Evolutionary conservation across 2,113 vertebrate species (phyloP).

Genomic region (Microcebus jonahi): DNA sequence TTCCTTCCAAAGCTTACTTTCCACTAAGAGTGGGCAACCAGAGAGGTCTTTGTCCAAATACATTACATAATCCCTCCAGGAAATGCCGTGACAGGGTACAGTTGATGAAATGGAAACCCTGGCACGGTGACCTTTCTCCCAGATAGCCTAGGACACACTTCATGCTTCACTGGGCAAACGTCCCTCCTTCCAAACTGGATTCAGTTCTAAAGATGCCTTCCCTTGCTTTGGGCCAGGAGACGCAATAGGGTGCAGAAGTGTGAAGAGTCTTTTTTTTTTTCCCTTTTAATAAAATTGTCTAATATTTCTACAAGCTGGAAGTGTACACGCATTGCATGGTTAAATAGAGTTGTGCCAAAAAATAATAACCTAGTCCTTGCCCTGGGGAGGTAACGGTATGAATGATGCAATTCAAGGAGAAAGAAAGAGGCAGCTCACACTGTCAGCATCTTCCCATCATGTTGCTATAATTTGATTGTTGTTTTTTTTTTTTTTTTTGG

Average conservation of each 20-base stretch:
- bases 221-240: slow-evolving; percentile 39
- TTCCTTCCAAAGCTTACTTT: slow-evolving; percentile 42
- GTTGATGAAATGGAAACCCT: slow-evolving; percentile 47
- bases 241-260: slow-evolving; percentile 59
- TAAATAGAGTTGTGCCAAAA: slow-evolving; percentile 52
- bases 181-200: slow-evolving; percentile 59
- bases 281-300: slow-evolving; percentile 27
- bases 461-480: not conserved
- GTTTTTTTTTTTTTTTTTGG: not conserved
- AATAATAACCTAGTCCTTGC: not conserved
- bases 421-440: not conserved
- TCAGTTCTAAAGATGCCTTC: slow-evolving; percentile 53
- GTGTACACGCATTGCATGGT: not conserved
- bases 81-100: not conserved
- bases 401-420: slow-evolving; percentile 17
- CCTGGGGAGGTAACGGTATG: not conserved
- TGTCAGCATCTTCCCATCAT: not conserved
- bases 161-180: slow-evolving; percentile 41
- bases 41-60: slow-evolving; percentile 40
- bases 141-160: not conserved
- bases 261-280: not conserved
- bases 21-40: not conserved
- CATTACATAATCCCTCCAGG: slow-evolving; percentile 38
- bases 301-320: slow-evolving; percentile 25
- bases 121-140: slow-evolving; percentile 67